These are phyloP conservation scores for Drosophila tropicalis DNA, from an alignment of 1,140 invertebrate genomes.

Conservation along the genomic window DNA sequence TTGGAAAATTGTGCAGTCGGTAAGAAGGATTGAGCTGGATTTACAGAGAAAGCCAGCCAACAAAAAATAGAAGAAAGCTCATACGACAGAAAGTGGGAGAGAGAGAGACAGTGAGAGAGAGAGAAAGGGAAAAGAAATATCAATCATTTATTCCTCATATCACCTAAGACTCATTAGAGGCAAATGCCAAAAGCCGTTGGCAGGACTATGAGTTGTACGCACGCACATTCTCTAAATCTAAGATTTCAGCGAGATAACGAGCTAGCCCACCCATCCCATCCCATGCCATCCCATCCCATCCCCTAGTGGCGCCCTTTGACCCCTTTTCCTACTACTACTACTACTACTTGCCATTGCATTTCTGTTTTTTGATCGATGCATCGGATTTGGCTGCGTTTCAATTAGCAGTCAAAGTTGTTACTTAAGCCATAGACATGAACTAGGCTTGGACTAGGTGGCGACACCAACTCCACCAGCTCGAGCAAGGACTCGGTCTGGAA, in stretches of 20 bases:
- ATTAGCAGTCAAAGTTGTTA: conserved; percentile 50
- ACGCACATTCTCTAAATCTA: conserved; percentile 20
- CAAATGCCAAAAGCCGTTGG: conserved; percentile 52
- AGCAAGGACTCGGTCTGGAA: conserved; percentile 3
- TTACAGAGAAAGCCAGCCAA: not conserved
- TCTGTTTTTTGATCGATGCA: conserved; percentile 41
- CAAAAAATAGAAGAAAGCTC: conserved; percentile 24
- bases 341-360: too few relatives aligned
- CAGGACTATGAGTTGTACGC: not conserved
- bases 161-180: conserved; percentile 76
- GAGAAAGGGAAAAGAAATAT: conserved; percentile 57
- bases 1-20: conserved; percentile 41
- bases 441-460: conserved; percentile 22
- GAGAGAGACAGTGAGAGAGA: conserved; percentile 27
- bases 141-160: conserved; percentile 80
- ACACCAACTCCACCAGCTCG: not conserved
- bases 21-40: conserved; percentile 20
- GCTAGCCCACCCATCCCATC: not conserved
- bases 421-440: conserved; percentile 48
- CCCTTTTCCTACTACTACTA: not conserved
- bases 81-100: conserved; percentile 28
- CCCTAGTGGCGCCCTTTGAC: conserved; percentile 21
- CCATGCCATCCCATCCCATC: not conserved
- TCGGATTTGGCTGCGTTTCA: conserved; percentile 54
- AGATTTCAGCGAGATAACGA: conserved; percentile 50